Base-by-base conservation (phyloP, 2,888 invertebrate species). In the Notodonta ziczac region DNA sequence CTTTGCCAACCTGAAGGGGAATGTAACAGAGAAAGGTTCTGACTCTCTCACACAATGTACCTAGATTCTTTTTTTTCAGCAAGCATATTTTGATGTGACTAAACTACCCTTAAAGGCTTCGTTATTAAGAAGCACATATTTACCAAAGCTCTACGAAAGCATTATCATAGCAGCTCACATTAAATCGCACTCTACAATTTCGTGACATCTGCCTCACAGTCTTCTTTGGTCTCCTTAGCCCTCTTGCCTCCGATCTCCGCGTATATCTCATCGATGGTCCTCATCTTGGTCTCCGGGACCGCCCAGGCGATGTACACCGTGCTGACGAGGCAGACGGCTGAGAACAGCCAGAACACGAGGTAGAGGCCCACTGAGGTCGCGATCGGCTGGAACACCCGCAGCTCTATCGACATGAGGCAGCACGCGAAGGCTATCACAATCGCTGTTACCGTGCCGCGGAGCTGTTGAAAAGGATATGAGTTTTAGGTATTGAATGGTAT, bases 381-480 rank as follows among this genome's bases (percentile, higher is more conserved):
- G 5, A 93, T 67, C 0, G 92, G 92, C 9, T 93, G 91, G 81
- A 93, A 93, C 6, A 89, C 82, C n/a, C 91, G 71, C 0, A 93
- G 84, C 58, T 91, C 85, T 0, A 92, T 70, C 1, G 92, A 91
- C 46, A 91, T 91, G 2, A 92, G 76, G 0, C 83, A 85, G 63
- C 92, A 92, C 0, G 91, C 89, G 68, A 90, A 88, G 0, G 93
- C 85, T 48, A 92, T 93, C 0, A 92, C 90, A 24, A 92, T 86
- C 0, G 93, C 86, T 0, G 92, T 93, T 0, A 93, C 91, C 6
- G 92, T 92, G 40, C 93, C 92, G 3, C 93, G 88, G 8, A 90
- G 83, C 93, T 93, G 87, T 4, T 81, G 83, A 50, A 63, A 57
- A 12, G 24, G 24, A 24, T 2, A 24, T 24, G 24, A 24, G 24